A percentile compares a stretch with the other conserved stretches of the same genome.
Conservation (phyloP, 2,113 vertebrate genomes). For the Phodopus roborovskii region DNA sequence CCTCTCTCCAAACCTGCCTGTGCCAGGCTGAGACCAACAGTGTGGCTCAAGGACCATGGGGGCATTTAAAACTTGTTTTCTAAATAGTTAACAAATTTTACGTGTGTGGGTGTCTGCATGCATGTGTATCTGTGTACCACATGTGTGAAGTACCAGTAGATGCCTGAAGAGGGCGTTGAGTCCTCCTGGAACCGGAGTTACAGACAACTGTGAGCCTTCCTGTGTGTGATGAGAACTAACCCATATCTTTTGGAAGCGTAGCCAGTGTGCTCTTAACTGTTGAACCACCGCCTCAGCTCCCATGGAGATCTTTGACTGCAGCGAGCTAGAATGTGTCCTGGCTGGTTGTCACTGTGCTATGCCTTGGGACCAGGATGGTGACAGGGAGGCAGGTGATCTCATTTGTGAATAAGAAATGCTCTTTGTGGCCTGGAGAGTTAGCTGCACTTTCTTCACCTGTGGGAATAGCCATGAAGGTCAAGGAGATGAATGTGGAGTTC, state of each 20-base stretch:
- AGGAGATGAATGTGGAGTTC: background rate
- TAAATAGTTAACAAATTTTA: background rate
- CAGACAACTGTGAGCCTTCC: background rate
- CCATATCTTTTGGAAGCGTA: background rate
- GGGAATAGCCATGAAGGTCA: background rate
- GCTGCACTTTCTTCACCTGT: conserved; percentile 4
- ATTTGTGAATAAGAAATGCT: background rate
- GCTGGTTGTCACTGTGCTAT: background rate
- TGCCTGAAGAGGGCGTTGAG: background rate
- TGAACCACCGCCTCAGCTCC: no score
- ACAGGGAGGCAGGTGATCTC: background rate
- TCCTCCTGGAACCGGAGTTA: background rate
- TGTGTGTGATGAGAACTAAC: background rate
- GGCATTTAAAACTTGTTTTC: background rate
- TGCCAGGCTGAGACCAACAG: background rate
- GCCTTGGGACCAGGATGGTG: background rate
- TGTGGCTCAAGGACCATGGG: background rate
- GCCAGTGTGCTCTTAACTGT: background rate
- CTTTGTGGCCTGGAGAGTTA: background rate
- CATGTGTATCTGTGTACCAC: background rate
- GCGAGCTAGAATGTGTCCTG: background rate
- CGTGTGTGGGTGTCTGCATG: background rate
- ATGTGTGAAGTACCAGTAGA: background rate
- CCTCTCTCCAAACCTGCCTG: no score
- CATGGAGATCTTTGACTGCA: background rate